Evolutionary conservation across 2,113 vertebrate species (phyloP).

Genomic region (Nymphicus hollandicus): DNA sequence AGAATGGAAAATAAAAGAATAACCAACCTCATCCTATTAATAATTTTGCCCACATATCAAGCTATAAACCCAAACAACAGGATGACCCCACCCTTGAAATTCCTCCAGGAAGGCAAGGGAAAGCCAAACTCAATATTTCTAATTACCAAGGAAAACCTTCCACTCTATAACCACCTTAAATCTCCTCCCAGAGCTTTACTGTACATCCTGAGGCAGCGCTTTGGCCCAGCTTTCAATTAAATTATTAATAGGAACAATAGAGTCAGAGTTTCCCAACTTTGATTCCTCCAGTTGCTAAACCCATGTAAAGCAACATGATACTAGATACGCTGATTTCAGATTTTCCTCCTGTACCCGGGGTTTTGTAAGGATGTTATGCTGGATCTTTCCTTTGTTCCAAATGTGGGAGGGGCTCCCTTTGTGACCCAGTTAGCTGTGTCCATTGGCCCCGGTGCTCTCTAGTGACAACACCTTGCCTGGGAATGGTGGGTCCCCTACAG

Average conservation of each 20-base stretch:
- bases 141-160: neutral
- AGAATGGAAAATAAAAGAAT: neutral
- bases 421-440: neutral
- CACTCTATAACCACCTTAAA: neutral
- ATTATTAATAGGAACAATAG: neutral
- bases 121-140: constrained; percentile 47
- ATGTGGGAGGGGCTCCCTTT: neutral
- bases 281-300: neutral
- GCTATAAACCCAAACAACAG: neutral
- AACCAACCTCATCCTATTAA: neutral
- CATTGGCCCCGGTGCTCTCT: neutral
- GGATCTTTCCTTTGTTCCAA: neutral
- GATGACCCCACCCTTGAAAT: constrained; percentile 17
- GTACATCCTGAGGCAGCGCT: neutral
- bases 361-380: neutral
- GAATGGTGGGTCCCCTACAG: neutral
- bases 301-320: neutral
- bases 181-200: neutral
- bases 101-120: neutral
- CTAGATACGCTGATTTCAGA: neutral
- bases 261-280: neutral
- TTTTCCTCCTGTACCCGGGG: neutral
- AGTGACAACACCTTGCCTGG: neutral
- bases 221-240: neutral
- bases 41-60: neutral